Percentiles rank a stretch among this genome's conserved stretches.
Evolutionary conservation across 2,888 invertebrate species (phyloP).

Genomic region (Syritta pipiens): DNA sequence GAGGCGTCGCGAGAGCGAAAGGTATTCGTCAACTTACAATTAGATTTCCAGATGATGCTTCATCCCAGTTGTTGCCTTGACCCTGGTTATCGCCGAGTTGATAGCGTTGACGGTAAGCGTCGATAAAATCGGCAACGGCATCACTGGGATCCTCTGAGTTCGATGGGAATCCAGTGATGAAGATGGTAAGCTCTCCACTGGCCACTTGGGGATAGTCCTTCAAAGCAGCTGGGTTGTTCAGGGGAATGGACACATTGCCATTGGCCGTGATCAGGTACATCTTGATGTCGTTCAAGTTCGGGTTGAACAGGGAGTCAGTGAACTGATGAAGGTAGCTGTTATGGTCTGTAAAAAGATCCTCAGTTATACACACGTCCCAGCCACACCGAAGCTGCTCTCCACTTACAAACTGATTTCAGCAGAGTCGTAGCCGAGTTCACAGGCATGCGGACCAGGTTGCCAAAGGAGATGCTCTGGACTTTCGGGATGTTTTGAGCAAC

Average conservation of each 20-base stretch:
- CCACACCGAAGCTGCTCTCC: no score
- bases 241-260: slow-evolving; percentile 50
- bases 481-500: slow-evolving; percentile 1
- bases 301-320: slow-evolving; percentile 11
- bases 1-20: not conserved
- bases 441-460: slow-evolving; percentile 23
- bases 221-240: slow-evolving; percentile 70
- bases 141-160: slow-evolving; percentile 72
- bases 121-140: slow-evolving; percentile 72
- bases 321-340: slow-evolving; percentile 21
- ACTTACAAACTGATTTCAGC: slow-evolving; percentile 46
- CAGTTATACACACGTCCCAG: not conserved
- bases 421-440: slow-evolving; percentile 17
- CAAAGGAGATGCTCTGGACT: slow-evolving; percentile 35
- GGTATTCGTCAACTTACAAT: slow-evolving; percentile 71
- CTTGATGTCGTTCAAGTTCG: slow-evolving; percentile 17
- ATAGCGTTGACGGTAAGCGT: slow-evolving; percentile 75
- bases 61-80: slow-evolving; percentile 71
- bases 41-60: slow-evolving; percentile 71
- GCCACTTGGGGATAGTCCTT: slow-evolving; percentile 72
- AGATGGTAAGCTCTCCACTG: slow-evolving; percentile 75
- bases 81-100: slow-evolving; percentile 72
- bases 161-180: slow-evolving; percentile 75
- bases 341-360: slow-evolving; percentile 13
- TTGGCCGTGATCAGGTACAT: slow-evolving; percentile 40